These are phyloP conservation scores for Enteromius anoplus DNA, from an alignment of 2,797 vertebrate species.

Conservation along the genomic window DNA sequence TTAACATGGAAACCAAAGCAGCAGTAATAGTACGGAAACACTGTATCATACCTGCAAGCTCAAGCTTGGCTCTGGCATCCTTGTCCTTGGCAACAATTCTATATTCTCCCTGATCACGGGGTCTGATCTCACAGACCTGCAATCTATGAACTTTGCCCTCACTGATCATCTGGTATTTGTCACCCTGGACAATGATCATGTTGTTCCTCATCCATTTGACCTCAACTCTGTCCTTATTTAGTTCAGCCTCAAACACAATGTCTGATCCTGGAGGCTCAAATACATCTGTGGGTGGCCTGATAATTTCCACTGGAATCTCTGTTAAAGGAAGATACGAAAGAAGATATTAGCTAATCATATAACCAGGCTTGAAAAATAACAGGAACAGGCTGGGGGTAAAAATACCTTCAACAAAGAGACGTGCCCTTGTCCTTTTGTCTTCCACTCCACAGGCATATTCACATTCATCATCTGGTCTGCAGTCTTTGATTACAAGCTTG, in stretches of 20 bases:
- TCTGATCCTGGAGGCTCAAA: slow-evolving; percentile 92
- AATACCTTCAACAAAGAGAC: slow-evolving; percentile 96
- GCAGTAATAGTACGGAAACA: neutral
- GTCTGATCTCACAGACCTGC: slow-evolving; percentile 94
- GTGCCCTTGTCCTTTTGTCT: slow-evolving; percentile 90
- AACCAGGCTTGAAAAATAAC: neutral
- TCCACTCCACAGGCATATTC: slow-evolving; percentile 97
- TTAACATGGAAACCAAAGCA: neutral
- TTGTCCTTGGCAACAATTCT: slow-evolving; percentile 97
- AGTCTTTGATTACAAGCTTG: slow-evolving; percentile 89
- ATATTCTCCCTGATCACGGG: slow-evolving; percentile 97
- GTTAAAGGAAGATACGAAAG: slow-evolving; percentile 41
- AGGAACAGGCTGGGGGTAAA: neutral
- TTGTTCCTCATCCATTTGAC: slow-evolving; percentile 98
- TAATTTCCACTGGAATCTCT: slow-evolving; percentile 97
- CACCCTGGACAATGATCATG: slow-evolving; percentile 96
- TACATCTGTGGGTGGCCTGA: slow-evolving; percentile 90
- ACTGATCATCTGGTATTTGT: slow-evolving; percentile 99
- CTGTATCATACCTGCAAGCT: slow-evolving; percentile 88
- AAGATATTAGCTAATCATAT: neutral
- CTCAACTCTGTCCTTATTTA: slow-evolving; percentile 97
- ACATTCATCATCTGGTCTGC: slow-evolving; percentile 95
- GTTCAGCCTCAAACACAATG: slow-evolving; percentile 90
- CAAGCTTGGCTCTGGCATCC: slow-evolving; percentile 94
- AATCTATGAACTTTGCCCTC: slow-evolving; percentile 93